Base-by-base conservation (phyloP, 30 jellyfish, hydroid and myxozoan species). In the Aurelia coerulea region DNA sequence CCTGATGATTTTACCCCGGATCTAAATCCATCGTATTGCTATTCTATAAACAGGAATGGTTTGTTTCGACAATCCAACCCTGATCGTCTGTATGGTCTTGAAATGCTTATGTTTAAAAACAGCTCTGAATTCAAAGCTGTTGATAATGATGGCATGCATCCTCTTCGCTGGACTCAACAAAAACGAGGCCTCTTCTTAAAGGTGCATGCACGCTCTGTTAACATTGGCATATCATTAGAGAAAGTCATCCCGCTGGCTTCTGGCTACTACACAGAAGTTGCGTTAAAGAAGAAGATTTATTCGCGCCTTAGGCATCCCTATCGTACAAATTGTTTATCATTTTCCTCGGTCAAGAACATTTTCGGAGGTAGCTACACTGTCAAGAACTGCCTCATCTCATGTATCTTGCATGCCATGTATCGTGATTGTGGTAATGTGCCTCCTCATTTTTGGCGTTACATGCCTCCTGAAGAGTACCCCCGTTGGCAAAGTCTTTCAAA, bases 31-130 rank as follows among this genome's bases (percentile, higher is more conserved):
- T 51, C 56, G 29, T 59, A 32, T 16, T 76, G 87, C 59, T 76
- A 41, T 54, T 33, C 87, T 4, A 51, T 76, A 16, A 76, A 76
- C 60, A 58, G 53, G 32, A 52, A 76, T 54, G 87, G 87, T 33
- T n/a, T 74, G 3, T 11, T 59, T 23, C 73, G 4, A 6, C 87
- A 76, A 53, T 14, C 53, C n/a, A 18, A 19, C 60, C 16, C 10
- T 2, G 87, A 58, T 17, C 29, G 56, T 74, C 53, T 19, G 31
- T 41, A 76, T 54, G 87, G 87, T 7, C 34, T 76, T 34, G 87
- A 76, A 16, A 31, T 59, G 62, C 49, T 76, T 16, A 32, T 76
- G 77, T 51, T 52, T 31, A 76, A 73, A 68, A 73, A 73, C 39
- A 62, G 16, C 3, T 29, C 79, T 8, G 79, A 33, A 23, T 42